Evolutionary conservation across 2,797 vertebrate species (phyloP).

Genomic region (Ficedula albicollis): DNA sequence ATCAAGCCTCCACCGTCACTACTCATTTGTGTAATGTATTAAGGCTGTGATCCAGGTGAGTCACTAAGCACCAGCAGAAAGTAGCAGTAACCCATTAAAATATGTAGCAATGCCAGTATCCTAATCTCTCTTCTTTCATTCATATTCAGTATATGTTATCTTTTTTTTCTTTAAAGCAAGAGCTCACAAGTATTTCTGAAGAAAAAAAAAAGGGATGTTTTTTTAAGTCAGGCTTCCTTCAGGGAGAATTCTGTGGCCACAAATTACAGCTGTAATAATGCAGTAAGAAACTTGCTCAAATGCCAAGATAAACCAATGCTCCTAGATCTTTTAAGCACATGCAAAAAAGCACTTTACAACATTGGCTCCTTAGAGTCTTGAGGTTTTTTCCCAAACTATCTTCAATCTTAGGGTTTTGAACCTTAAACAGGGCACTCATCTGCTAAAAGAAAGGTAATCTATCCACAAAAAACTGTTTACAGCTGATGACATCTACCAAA

Average conservation of each 20-base stretch:
- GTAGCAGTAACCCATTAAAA: neutral
- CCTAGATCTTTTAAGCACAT: neutral
- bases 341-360: neutral
- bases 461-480: neutral
- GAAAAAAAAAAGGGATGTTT: neutral
- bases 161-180: neutral
- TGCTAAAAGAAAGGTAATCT: neutral
- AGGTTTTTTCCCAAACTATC: neutral
- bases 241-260: slow-evolving; percentile 10
- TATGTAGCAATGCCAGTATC: neutral
- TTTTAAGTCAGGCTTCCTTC: slow-evolving; percentile 6
- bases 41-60: neutral
- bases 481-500: neutral
- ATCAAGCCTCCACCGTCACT: neutral
- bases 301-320: slow-evolving; percentile 31
- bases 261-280: neutral
- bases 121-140: neutral
- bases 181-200: neutral
- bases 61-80: neutral
- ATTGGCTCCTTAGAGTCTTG: neutral
- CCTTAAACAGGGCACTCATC: neutral
- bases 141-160: neutral
- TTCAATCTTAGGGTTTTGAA: neutral
- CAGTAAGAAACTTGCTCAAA: neutral
- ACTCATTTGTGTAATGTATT: neutral